Evolutionary conservation across 2,888 invertebrate genomes (phyloP).

Genomic region (Eilema caniola): DNA sequence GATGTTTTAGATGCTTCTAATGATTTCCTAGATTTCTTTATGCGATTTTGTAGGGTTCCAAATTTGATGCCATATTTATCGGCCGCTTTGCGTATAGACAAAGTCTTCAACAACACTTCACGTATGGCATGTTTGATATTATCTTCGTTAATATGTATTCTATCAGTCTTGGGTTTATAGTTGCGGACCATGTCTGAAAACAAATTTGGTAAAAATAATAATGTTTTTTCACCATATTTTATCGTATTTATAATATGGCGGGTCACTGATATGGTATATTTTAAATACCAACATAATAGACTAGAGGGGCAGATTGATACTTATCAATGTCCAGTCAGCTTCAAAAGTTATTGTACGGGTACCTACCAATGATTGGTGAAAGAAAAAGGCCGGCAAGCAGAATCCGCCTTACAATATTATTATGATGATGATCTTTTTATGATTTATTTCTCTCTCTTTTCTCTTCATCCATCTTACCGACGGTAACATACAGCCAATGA

Average conservation of each 20-base stretch:
- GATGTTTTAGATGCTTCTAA: not conserved
- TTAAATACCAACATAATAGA: too few relatives aligned
- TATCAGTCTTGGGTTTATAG: constrained; percentile 30
- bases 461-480: too few relatives aligned
- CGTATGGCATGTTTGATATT: constrained; percentile 33
- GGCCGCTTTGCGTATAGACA: not conserved
- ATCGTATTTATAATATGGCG: too few relatives aligned
- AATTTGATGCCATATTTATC: not conserved
- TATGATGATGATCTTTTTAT: too few relatives aligned
- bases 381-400: too few relatives aligned
- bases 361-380: too few relatives aligned
- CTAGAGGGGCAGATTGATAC: not conserved
- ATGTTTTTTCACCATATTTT: too few relatives aligned
- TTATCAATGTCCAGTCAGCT: not conserved
- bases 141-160: constrained; percentile 40
- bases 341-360: not conserved
- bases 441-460: too few relatives aligned
- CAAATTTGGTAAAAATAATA: too few relatives aligned
- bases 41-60: not conserved
- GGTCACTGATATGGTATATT: not conserved
- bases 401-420: too few relatives aligned
- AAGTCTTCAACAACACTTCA: constrained; percentile 30
- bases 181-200: constrained; percentile 9
- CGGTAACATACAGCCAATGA: too few relatives aligned
- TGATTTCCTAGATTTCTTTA: not conserved